Evolutionary conservation across 2,113 vertebrate genomes (phyloP).

Genomic region (Chaetops frenatus): DNA sequence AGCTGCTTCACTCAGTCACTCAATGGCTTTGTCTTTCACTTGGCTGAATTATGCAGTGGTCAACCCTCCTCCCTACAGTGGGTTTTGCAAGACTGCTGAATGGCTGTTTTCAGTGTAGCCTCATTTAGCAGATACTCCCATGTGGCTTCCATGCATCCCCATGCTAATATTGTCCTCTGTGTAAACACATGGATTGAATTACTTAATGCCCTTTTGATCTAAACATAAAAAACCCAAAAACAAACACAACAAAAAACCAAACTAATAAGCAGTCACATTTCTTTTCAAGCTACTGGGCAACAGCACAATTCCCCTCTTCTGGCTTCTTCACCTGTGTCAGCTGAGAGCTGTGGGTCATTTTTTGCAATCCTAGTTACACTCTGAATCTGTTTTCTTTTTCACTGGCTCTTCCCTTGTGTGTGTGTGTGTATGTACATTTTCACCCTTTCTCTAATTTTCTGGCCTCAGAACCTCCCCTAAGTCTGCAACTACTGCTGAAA

Average conservation of each 20-base stretch:
- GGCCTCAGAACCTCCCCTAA: neutral
- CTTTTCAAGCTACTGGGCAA: constrained; percentile 41
- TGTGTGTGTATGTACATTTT: neutral
- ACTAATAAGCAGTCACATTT: neutral
- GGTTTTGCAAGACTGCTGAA: constrained; percentile 16
- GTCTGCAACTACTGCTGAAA: neutral
- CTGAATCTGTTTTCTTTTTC: neutral
- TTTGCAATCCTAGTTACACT: neutral
- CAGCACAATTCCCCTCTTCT: neutral
- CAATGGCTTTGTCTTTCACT: neutral
- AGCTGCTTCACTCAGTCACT: neutral
- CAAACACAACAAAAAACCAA: neutral
- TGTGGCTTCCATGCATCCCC: constrained; percentile 46
- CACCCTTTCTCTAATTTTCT: neutral
- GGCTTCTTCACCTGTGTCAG: neutral
- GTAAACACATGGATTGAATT: constrained; percentile 44
- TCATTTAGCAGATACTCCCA: constrained; percentile 50
- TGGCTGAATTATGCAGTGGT: neutral
- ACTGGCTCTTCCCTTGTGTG: neutral
- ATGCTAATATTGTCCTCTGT: neutral
- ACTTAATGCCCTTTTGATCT: constrained; percentile 49
- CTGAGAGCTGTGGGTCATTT: neutral
- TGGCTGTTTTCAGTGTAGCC: neutral
- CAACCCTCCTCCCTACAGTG: neutral
- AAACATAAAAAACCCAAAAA: neutral